Evolutionary conservation across 2,113 vertebrate species (phyloP).

Genomic region (Calyptommatus sinebrachiatus): DNA sequence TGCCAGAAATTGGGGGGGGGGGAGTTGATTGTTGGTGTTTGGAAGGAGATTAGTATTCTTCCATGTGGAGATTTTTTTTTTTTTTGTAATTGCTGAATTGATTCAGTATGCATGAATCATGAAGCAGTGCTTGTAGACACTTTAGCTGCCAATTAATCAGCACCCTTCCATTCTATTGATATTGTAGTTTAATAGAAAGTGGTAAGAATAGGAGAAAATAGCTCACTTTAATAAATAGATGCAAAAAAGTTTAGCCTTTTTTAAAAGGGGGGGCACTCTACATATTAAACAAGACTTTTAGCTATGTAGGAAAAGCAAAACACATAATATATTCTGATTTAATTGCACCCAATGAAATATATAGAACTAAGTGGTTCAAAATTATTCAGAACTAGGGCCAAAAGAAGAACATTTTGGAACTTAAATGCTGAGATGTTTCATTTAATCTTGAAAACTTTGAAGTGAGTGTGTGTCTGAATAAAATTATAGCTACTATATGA

Average conservation of each 20-base stretch:
- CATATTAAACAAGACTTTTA: background rate
- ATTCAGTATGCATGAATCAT: background rate
- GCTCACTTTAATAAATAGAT: constrained; percentile 7
- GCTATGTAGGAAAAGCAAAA: constrained; percentile 3
- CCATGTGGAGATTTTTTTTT: background rate
- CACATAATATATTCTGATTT: constrained; percentile 4
- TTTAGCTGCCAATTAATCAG: background rate
- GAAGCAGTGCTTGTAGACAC: background rate
- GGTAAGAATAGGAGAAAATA: background rate
- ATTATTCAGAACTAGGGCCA: background rate
- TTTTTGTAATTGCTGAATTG: background rate
- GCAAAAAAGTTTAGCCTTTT: background rate
- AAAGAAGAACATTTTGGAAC: constrained; percentile 14
- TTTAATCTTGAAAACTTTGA: constrained; percentile 19
- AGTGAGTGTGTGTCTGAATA: constrained; percentile 15
- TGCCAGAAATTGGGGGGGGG: background rate
- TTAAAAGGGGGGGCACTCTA: background rate
- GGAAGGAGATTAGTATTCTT: background rate
- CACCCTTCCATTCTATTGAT: background rate
- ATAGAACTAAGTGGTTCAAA: constrained; percentile 15
- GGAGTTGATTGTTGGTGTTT: background rate
- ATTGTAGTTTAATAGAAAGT: background rate
- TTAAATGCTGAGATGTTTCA: constrained; percentile 16
- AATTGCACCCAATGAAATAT: constrained; percentile 1
- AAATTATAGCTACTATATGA: constrained; percentile 2